Evolutionary conservation across 2,113 vertebrate species (phyloP).

Genomic region (Dendrocopos noguchii): DNA sequence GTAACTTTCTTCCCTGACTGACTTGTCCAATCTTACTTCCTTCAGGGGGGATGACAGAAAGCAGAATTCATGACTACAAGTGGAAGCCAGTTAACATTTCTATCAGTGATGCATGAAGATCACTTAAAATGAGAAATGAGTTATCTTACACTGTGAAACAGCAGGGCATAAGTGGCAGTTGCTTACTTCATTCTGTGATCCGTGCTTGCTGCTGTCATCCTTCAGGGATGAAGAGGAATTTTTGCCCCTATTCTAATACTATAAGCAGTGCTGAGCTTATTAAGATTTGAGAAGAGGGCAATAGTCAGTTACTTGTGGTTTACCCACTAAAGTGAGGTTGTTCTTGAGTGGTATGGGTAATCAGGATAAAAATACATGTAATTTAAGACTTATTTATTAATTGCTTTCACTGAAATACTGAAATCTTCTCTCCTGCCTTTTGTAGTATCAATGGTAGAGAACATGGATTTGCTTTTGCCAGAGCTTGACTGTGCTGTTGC

Average conservation of each 20-base stretch:
- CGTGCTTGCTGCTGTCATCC: background rate
- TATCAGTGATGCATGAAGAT: background rate
- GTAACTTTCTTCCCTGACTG: background rate
- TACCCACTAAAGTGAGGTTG: background rate
- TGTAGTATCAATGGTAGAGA: background rate
- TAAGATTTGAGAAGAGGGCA: background rate
- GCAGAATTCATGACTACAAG: background rate
- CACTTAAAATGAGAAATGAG: background rate
- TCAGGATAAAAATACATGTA: background rate
- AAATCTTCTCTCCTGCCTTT: background rate
- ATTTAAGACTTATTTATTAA: background rate
- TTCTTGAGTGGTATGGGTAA: background rate
- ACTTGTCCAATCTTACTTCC: background rate
- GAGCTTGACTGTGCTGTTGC: background rate
- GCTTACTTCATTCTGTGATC: background rate
- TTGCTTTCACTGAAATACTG: background rate
- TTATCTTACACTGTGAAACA: background rate
- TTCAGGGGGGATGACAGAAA: background rate
- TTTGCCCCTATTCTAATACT: constrained; percentile 12
- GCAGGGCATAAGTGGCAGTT: background rate
- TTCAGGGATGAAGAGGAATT: background rate
- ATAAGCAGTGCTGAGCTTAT: background rate
- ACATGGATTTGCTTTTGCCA: background rate
- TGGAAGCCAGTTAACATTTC: background rate
- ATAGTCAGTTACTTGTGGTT: background rate